Percentiles rank a stretch among this genome's conserved stretches.
These are phyloP conservation scores for Scaptomyza flava DNA, from an alignment of 2,888 invertebrate genomes.

Conservation along the genomic window DNA sequence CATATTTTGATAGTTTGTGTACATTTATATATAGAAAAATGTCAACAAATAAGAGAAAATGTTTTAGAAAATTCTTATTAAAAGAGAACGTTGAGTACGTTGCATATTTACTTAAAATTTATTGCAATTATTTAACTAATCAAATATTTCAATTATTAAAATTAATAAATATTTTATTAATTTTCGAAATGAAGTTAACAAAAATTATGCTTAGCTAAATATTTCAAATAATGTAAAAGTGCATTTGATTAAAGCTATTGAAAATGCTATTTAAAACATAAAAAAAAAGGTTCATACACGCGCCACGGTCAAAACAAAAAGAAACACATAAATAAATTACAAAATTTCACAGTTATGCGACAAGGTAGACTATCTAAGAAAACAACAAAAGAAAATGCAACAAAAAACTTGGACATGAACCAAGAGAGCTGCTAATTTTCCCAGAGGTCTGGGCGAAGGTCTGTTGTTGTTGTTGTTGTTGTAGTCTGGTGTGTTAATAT, in stretches of 20 bases:
- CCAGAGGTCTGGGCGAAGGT: conserved; percentile 59
- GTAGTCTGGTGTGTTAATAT: neutral
- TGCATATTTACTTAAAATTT: too few relatives aligned
- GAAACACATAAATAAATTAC: conserved; percentile 39
- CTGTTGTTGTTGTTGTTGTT: conserved; percentile 3
- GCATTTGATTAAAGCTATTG: conserved; percentile 9
- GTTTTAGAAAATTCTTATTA: neutral
- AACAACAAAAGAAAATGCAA: conserved; percentile 31
- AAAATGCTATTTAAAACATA: neutral
- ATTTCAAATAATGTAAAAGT: neutral
- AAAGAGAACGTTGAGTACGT: too few relatives aligned
- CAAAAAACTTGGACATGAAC: conserved; percentile 24
- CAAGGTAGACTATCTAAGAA: conserved; percentile 14
- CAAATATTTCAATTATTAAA: too few relatives aligned
- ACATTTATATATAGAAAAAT: neutral
- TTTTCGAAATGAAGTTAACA: too few relatives aligned
- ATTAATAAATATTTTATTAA: too few relatives aligned
- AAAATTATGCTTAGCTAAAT: neutral
- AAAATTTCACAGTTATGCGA: conserved; percentile 16
- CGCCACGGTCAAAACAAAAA: conserved; percentile 46
- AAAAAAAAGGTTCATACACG: conserved; percentile 17
- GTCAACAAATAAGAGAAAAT: neutral
- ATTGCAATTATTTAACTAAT: too few relatives aligned
- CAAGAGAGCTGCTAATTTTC: conserved; percentile 43
- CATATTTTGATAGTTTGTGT: neutral